Percentiles rank a stretch among this genome's conserved stretches.
Evolutionary conservation across 2,888 invertebrate species (phyloP).

Genomic region (Drosophila merina): DNA sequence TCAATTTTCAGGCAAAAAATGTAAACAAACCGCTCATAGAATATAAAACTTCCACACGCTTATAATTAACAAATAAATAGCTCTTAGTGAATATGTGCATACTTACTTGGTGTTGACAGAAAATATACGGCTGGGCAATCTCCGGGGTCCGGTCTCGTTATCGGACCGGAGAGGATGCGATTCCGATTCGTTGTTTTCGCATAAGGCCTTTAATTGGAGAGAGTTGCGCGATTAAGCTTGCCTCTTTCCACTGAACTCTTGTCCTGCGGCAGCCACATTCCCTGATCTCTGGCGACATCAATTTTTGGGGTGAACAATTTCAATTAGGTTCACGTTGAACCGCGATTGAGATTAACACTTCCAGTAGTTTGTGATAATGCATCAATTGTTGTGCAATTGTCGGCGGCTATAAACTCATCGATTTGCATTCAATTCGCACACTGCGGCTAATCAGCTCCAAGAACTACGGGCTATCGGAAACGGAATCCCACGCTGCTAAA

Average conservation of each 20-base stretch:
- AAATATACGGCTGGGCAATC: conserved; percentile 13
- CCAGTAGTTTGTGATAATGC: conserved; percentile 43
- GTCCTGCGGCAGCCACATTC: conserved; percentile 39
- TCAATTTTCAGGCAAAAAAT: conserved; percentile 66
- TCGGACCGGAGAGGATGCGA: conserved; percentile 27
- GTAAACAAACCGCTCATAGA: conserved; percentile 60
- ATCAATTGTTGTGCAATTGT: conserved; percentile 43
- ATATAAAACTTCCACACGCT: conserved; percentile 23
- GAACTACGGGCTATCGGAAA: conserved; percentile 5
- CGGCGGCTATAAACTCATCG: conserved; percentile 5
- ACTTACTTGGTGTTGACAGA: conserved; percentile 14
- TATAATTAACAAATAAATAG: conserved; percentile 40
- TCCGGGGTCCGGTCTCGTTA: conserved; percentile 20
- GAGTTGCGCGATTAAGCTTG: conserved; percentile 29
- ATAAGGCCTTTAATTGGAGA: conserved; percentile 17
- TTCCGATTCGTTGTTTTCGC: conserved; percentile 18
- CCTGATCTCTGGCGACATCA: conserved; percentile 82
- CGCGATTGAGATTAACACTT: conserved; percentile 68
- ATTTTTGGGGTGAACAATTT: conserved; percentile 83
- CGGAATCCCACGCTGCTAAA: conserved; percentile 60
- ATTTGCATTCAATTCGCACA: conserved; percentile 10
- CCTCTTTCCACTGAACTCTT: conserved; percentile 40
- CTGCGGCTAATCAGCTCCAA: conserved; percentile 7
- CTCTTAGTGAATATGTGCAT: conserved; percentile 10
- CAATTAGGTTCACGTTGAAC: conserved; percentile 80